Conservation (phyloP, 2,113 vertebrate genomes). For the Myrmecophaga tridactyla region DNA sequence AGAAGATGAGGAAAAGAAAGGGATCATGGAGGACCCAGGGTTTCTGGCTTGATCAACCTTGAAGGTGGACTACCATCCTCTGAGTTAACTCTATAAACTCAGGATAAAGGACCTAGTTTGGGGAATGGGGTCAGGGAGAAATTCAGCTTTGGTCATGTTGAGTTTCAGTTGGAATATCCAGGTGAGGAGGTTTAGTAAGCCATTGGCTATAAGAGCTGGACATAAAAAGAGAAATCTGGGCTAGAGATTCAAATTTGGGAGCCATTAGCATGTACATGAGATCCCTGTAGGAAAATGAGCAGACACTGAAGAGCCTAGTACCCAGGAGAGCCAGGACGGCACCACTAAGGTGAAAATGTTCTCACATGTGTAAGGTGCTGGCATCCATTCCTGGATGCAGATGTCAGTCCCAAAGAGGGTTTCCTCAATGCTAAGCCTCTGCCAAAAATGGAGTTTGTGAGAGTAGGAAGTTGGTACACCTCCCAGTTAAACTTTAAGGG, state of each 20-base stretch:
- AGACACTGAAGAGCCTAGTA: neutral
- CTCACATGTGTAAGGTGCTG: neutral
- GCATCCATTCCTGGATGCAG: neutral
- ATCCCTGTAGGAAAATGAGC: neutral
- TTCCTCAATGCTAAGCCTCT: neutral
- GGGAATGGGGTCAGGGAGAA: neutral
- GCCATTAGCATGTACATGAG: neutral
- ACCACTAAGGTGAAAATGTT: neutral
- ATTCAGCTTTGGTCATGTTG: neutral
- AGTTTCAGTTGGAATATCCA: neutral
- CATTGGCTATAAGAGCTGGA: neutral
- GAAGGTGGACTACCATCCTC: neutral
- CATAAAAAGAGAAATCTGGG: neutral
- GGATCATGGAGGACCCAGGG: neutral
- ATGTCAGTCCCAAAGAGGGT: neutral
- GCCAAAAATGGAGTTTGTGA: too few species aligned
- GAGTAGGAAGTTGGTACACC: neutral
- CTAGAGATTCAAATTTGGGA: neutral
- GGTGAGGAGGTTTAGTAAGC: neutral
- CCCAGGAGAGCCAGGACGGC: neutral
- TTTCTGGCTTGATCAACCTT: constrained; percentile 7
- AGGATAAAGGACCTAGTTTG: neutral
- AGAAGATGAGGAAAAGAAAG: neutral
- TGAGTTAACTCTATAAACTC: neutral
- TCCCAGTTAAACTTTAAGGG: neutral